Evolutionary conservation across 2,113 vertebrate species (phyloP).

Genomic region (Xiphophorus maculatus): DNA sequence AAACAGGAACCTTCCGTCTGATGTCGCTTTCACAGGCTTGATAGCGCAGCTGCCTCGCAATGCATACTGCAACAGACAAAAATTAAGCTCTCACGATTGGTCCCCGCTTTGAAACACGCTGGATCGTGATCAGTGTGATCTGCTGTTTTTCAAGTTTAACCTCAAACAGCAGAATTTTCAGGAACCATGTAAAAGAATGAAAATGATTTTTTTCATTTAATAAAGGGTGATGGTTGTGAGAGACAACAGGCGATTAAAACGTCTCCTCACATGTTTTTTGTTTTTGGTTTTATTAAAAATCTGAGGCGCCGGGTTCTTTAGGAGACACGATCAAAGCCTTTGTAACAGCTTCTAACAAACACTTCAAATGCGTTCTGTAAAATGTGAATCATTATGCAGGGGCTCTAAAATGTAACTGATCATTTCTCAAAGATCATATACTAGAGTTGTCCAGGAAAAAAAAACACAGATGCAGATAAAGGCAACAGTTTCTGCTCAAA

Average conservation of each 20-base stretch:
- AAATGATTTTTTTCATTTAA: slow-evolving; percentile 56
- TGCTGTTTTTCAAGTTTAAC: slow-evolving; percentile 66
- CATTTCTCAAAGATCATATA: slow-evolving; percentile 55
- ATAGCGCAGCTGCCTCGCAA: slow-evolving; percentile 75
- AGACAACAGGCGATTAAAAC: slow-evolving; percentile 61
- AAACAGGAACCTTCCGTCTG: slow-evolving; percentile 76
- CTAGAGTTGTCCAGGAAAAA: slow-evolving; percentile 26
- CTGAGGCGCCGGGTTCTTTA: slow-evolving; percentile 63
- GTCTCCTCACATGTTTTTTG: slow-evolving; percentile 42
- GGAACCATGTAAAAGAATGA: slow-evolving; percentile 47
- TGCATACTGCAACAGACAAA: slow-evolving; percentile 79
- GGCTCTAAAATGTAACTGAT: slow-evolving; percentile 43
- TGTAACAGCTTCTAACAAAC: slow-evolving; percentile 59
- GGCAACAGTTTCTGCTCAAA: slow-evolving; percentile 46
- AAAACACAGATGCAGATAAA: slow-evolving; percentile 36
- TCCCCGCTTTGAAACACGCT: slow-evolving; percentile 77
- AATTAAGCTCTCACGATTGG: slow-evolving; percentile 79
- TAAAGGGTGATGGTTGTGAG: slow-evolving; percentile 72
- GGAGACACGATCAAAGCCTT: slow-evolving; percentile 64
- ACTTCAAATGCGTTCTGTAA: slow-evolving; percentile 66
- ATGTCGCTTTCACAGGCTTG: slow-evolving; percentile 81
- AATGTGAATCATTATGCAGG: slow-evolving; percentile 53
- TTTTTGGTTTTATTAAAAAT: slow-evolving; percentile 46
- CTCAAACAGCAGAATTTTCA: slow-evolving; percentile 73
- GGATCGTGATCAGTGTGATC: slow-evolving; percentile 75